Conservation (phyloP, 2,113 vertebrate species). For the Bucco capensis region DNA sequence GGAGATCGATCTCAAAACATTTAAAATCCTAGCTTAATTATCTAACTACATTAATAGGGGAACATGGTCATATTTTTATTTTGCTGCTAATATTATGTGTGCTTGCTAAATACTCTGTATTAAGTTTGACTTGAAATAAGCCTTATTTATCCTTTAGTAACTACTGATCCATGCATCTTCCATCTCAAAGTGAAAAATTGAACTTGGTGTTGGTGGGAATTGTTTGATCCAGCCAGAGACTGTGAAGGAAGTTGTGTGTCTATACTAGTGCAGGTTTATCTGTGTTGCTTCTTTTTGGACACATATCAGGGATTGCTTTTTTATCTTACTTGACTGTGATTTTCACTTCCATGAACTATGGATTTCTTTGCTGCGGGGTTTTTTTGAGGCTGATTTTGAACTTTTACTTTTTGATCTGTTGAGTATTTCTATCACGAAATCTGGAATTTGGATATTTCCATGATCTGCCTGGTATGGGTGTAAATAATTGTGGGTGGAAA, state of each 20-base stretch:
- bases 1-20: neutral
- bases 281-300: neutral
- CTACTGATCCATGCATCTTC: neutral
- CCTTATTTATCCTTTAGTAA: neutral
- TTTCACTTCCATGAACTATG: neutral
- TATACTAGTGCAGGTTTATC: neutral
- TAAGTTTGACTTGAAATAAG: neutral
- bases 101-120: neutral
- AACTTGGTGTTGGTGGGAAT: neutral
- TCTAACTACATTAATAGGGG: neutral
- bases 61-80: neutral
- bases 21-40: neutral
- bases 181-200: neutral
- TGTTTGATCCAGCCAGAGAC: neutral
- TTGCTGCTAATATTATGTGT: neutral
- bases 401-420: neutral
- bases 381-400: neutral
- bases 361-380: neutral
- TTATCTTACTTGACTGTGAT: neutral
- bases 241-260: neutral
- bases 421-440: neutral
- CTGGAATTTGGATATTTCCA: neutral
- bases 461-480: neutral
- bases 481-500: neutral
- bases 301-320: neutral